Base-by-base conservation (phyloP, 2,797 vertebrate genomes). In the Graptemys geographica region DNA sequence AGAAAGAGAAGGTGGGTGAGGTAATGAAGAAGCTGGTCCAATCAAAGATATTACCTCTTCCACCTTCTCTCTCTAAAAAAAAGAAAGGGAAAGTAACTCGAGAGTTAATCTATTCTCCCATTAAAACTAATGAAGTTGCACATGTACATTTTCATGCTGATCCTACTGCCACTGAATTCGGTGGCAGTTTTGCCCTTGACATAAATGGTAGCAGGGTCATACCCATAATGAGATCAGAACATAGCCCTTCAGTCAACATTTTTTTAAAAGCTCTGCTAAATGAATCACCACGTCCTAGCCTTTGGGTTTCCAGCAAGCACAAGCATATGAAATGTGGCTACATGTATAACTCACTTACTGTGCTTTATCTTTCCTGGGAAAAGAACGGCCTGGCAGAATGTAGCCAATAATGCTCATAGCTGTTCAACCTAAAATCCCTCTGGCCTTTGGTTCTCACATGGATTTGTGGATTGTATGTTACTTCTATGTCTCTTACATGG, bases 51-150 rank as follows among this genome's bases (percentile, higher is more conserved):
- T 41, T 72, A 23, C n/a, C n/a, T 41, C 69, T 41, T 23, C 37
- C 10, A 19, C n/a, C 10, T 72, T 72, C 5, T 23, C 69, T 41
- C 69, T 41, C 18, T 11, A 55, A 52, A 69, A 59, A 37, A 21
- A 86, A 78, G 11, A 86, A 76, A 11, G 0, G 18, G 55, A 25
- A 2, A 74, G 49, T 47, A 47, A 47, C 27, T 28, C 3, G 8
- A 78, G 27, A 41, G 11, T 78, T 31, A 49, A 78, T 18, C 12
- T 28, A 15, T 31, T 57, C 80, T 65, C n/a, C 5, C 15, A 0
- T 0, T n/a, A 23, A 21, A 4, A 2, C 28, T 6, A 53, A 18
- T 10, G 11, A 88, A 84, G 53, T 5, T 3, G 27, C 7, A 8
- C 25, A 5, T 79, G 16, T 33, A 8, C 0, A 0, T 83, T 92